A percentile compares a stretch with the other conserved stretches of the same genome.
phyloP scores from a whole-genome alignment of 2,888 invertebrate genomes.

The Leptopilina drosophilae region DNA sequence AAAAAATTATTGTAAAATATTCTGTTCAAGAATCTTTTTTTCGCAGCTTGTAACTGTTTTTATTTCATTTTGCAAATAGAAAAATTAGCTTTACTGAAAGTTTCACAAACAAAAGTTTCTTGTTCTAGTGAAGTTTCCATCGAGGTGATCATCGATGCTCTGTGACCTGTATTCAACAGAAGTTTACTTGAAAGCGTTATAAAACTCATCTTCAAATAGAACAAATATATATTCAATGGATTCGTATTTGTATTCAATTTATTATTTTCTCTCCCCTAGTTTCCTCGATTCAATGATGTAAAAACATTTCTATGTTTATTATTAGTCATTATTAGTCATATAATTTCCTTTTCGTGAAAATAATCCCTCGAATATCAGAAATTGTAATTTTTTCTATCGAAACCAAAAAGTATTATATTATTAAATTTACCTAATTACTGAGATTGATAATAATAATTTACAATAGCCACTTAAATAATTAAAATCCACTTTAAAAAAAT shows the following conservation, averaged over 20 bases:
- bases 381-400: too few species aligned
- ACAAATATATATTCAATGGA: slow-evolving; percentile 21
- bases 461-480: too few species aligned
- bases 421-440: too few species aligned
- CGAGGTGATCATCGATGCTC: slow-evolving; percentile 5
- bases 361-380: too few species aligned
- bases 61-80: neutral
- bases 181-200: slow-evolving; percentile 15
- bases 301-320: slow-evolving; percentile 1
- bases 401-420: too few species aligned
- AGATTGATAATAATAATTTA: too few species aligned
- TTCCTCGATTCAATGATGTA: neutral
- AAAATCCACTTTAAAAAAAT: too few species aligned
- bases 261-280: neutral
- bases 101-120: slow-evolving; percentile 18
- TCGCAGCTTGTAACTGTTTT: neutral
- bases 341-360: too few species aligned
- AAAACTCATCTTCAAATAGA: slow-evolving; percentile 5
- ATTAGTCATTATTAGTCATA: neutral
- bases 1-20: too few species aligned
- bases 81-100: neutral
- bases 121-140: slow-evolving; percentile 12
- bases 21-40: neutral
- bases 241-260: slow-evolving; percentile 10
- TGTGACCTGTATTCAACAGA: slow-evolving; percentile 29